Percentiles rank a stretch among this genome's conserved stretches.
Evolutionary conservation across 2,113 vertebrate genomes (phyloP).

Genomic region (Embiotoca jacksoni): DNA sequence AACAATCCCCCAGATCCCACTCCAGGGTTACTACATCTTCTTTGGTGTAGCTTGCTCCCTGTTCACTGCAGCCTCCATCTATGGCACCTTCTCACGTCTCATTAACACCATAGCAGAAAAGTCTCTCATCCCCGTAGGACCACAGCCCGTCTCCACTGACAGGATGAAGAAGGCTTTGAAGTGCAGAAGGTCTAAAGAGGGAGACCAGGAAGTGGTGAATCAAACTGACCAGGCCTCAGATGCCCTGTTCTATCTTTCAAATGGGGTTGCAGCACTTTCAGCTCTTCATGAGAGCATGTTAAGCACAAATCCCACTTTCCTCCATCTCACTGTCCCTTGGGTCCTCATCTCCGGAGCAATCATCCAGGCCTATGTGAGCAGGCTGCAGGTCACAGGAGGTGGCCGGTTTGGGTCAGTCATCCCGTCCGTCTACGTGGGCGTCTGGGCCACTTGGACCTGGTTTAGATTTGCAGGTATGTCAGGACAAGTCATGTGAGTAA

Average conservation of each 20-base stretch:
- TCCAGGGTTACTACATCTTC: conserved; percentile 79
- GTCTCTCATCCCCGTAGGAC: conserved; percentile 86
- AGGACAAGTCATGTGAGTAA: not conserved
- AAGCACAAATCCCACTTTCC: conserved; percentile 55
- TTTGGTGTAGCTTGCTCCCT: conserved; percentile 87
- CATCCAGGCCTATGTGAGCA: conserved; percentile 87
- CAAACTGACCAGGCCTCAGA: conserved; percentile 80
- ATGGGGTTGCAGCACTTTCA: conserved; percentile 88
- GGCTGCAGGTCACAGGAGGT: conserved; percentile 85
- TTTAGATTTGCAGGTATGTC: conserved; percentile 88
- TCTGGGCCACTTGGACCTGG: conserved; percentile 92
- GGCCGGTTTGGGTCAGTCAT: conserved; percentile 86
- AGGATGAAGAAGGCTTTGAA: conserved; percentile 68
- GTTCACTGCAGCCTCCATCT: conserved; percentile 83
- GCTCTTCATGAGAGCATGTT: conserved; percentile 77
- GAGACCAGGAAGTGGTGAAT: conserved; percentile 10
- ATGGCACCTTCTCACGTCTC: conserved; percentile 87
- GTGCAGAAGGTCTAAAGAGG: conserved; percentile 45
- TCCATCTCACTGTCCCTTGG: conserved; percentile 85
- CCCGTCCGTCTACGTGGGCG: conserved; percentile 85
- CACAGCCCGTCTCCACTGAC: conserved; percentile 80
- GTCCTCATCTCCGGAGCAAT: conserved; percentile 89
- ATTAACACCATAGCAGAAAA: conserved; percentile 93
- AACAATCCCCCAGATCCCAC: conserved; percentile 87
- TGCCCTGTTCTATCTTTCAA: conserved; percentile 88